Evolutionary conservation across 2,888 invertebrate genomes (phyloP).

Genomic region (Noctua fimbriata): DNA sequence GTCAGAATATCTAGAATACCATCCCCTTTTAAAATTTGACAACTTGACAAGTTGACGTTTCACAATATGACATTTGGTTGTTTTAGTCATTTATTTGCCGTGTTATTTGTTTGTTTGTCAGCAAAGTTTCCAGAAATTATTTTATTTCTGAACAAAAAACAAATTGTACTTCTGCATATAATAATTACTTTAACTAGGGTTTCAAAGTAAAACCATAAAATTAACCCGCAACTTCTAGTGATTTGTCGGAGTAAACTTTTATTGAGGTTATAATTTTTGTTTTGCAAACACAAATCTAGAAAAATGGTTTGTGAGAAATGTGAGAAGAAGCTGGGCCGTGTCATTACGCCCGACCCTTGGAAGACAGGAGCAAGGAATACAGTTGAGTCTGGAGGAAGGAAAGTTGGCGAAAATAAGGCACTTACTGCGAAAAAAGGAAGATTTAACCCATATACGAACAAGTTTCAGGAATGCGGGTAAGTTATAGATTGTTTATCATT

Average conservation of each 20-base stretch:
- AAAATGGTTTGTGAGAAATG: conserved; percentile 97
- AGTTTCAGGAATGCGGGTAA: conserved; percentile 93
- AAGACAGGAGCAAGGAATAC: conserved; percentile 97
- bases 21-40: neutral
- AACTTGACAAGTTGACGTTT: neutral
- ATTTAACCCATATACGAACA: conserved; percentile 95
- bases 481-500: conserved; percentile 38
- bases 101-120: conserved; percentile 36
- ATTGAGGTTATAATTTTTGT: conserved; percentile 44
- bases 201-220: neutral
- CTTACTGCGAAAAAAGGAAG: conserved; percentile 95
- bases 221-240: neutral
- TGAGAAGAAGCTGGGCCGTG: conserved; percentile 97
- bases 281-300: conserved; percentile 24
- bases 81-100: neutral
- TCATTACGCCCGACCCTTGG: conserved; percentile 99
- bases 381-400: conserved; percentile 96
- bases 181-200: neutral
- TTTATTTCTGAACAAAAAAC: neutral
- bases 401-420: conserved; percentile 98
- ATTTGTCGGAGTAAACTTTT: neutral
- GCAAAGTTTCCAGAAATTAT: neutral
- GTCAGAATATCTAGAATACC: neutral
- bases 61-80: neutral
- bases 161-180: neutral